Evolutionary conservation across 2,113 vertebrate genomes (phyloP).

Genomic region (Nothocercus julius): DNA sequence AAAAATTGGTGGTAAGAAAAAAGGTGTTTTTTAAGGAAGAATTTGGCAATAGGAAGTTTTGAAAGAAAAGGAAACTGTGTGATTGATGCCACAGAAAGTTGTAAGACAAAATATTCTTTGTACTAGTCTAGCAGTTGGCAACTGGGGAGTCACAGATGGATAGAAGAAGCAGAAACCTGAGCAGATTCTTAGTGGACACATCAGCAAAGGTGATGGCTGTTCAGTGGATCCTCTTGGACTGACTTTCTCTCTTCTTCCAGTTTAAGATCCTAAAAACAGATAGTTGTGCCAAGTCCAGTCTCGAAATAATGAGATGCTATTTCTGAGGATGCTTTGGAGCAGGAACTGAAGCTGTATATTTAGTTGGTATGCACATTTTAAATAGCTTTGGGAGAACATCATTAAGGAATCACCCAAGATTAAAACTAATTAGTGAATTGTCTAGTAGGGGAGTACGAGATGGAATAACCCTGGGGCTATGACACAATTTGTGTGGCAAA

Average conservation of each 20-base stretch:
- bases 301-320: background rate
- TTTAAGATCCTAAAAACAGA: background rate
- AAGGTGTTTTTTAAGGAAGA: background rate
- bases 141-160: background rate
- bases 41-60: background rate
- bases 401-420: background rate
- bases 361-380: conserved; percentile 7
- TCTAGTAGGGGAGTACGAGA: background rate
- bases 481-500: background rate
- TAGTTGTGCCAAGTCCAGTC: background rate
- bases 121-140: background rate
- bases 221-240: background rate
- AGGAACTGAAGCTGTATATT: conserved; percentile 45
- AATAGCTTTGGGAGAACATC: conserved; percentile 11
- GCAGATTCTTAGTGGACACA: background rate
- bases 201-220: background rate
- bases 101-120: background rate
- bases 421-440: background rate
- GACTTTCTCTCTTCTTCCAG: background rate
- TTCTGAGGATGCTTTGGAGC: background rate
- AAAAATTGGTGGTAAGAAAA: background rate
- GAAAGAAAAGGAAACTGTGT: background rate
- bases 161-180: background rate
- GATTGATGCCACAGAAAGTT: background rate
- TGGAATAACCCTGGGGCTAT: background rate